These are phyloP conservation scores for Hyles lineata DNA, from an alignment of 2,888 invertebrate genomes.

Conservation along the genomic window DNA sequence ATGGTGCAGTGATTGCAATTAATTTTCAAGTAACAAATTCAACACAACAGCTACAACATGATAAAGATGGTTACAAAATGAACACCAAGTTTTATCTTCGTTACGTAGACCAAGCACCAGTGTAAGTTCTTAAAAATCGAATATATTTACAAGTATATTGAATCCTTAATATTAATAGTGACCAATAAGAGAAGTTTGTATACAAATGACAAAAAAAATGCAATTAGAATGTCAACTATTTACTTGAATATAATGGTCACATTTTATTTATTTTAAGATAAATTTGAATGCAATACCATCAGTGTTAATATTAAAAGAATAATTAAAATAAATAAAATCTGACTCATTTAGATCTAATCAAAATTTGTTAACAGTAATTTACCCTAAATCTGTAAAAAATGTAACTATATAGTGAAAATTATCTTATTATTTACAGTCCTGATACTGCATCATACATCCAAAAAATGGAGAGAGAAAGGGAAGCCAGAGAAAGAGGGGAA, in stretches of 20 bases:
- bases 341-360: too few species aligned
- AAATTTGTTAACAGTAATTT: not conserved
- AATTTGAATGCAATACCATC: too few species aligned
- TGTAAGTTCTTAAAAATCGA: slow-evolving; percentile 68
- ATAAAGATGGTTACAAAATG: slow-evolving; percentile 73
- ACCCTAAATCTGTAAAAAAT: not conserved
- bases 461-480: slow-evolving; percentile 95
- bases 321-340: too few species aligned
- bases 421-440: slow-evolving; percentile 84
- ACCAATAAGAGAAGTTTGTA: too few species aligned
- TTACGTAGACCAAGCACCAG: slow-evolving; percentile 92
- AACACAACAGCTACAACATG: slow-evolving; percentile 47
- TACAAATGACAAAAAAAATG: too few species aligned
- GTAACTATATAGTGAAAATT: too few species aligned
- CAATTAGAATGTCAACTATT: too few species aligned
- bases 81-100: slow-evolving; percentile 92
- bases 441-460: slow-evolving; percentile 98
- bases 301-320: too few species aligned
- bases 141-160: not conserved
- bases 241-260: too few species aligned
- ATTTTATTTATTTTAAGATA: too few species aligned
- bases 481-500: slow-evolving; percentile 94
- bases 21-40: slow-evolving; percentile 80
- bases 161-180: too few species aligned
- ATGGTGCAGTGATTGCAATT: slow-evolving; percentile 91